A percentile compares a stretch with the other conserved stretches of the same genome.
Conservation (phyloP, 2,113 vertebrate genomes). For the Fulica atra region DNA sequence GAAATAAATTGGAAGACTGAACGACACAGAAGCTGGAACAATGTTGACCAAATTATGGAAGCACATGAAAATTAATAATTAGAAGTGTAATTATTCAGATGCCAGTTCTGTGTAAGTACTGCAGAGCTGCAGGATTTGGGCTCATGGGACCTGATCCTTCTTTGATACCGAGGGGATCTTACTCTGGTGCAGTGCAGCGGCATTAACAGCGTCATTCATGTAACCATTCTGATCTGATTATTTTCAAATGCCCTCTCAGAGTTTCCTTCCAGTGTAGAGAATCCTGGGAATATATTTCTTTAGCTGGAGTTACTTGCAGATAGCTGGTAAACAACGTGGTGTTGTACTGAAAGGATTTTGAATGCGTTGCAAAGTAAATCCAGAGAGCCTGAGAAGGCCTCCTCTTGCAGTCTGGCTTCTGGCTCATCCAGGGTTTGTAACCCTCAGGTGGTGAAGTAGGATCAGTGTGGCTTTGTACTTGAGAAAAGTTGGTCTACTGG, state of each 20-base stretch:
- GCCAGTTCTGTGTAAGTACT: neutral
- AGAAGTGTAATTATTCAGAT: neutral
- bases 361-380: neutral
- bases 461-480: neutral
- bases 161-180: neutral
- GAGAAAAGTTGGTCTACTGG: neutral
- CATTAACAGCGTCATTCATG: neutral
- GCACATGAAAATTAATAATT: neutral
- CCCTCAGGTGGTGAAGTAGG: neutral
- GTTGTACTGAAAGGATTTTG: neutral
- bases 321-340: neutral
- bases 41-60: neutral
- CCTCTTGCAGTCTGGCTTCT: neutral
- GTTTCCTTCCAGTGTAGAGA: neutral
- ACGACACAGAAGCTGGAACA: neutral
- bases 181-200: neutral
- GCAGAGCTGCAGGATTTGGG: neutral
- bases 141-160: neutral
- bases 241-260: neutral
- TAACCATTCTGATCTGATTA: neutral
- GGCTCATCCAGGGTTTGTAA: neutral
- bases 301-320: neutral
- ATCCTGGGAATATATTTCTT: neutral
- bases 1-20: neutral
- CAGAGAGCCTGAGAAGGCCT: too few relatives aligned